Conservation (phyloP, 2,113 vertebrate genomes). For the Melanerpes aurifrons region DNA sequence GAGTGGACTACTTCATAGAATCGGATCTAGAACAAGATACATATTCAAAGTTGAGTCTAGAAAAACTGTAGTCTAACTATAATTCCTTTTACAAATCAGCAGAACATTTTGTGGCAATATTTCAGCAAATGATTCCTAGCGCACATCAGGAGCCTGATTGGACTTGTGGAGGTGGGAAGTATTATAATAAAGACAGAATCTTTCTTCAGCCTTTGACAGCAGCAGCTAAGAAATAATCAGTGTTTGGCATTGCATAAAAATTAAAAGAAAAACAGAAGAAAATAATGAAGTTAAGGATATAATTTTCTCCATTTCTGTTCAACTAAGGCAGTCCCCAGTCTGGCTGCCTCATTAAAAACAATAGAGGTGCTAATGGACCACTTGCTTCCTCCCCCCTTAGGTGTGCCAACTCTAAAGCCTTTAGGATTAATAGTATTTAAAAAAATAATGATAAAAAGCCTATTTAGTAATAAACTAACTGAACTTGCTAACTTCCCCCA, state of each 20-base stretch:
- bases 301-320: neutral
- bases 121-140: neutral
- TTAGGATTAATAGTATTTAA: neutral
- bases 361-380: neutral
- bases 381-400: neutral
- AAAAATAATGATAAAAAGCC: neutral
- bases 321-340: neutral
- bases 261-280: neutral
- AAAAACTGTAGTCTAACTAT: neutral
- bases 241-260: neutral
- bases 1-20: conserved; percentile 89
- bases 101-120: neutral
- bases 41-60: neutral
- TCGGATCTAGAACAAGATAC: conserved; percentile 74
- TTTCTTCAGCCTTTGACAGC: neutral
- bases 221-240: neutral
- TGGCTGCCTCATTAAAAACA: neutral
- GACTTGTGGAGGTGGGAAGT: neutral
- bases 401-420: neutral
- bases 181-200: neutral
- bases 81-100: neutral
- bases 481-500: neutral
- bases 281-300: neutral
- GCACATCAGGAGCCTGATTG: neutral
- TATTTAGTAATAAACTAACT: neutral